These are phyloP conservation scores for Drosophila austrosaltans DNA, from an alignment of 2,888 invertebrate species.

Conservation along the genomic window DNA sequence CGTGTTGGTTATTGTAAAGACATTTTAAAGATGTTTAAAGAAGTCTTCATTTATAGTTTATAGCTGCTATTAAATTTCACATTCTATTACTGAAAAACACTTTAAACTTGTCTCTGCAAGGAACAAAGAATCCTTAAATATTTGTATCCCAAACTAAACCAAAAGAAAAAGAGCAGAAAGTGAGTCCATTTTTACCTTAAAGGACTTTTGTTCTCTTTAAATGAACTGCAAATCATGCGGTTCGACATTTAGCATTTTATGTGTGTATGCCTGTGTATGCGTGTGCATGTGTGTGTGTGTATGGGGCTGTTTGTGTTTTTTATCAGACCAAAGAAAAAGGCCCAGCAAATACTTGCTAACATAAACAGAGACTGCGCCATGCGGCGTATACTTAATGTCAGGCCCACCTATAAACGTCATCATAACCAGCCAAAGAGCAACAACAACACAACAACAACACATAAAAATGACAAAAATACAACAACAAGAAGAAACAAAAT, in stretches of 20 bases:
- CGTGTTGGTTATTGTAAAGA: neutral
- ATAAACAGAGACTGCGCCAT: constrained; percentile 50
- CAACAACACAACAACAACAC: constrained; percentile 25
- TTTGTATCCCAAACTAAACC: neutral
- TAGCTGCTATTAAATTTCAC: too few species aligned
- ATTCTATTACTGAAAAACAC: too few species aligned
- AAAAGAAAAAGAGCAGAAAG: neutral
- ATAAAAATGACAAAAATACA: constrained; percentile 14
- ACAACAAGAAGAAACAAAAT: constrained; percentile 1
- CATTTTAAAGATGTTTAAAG: neutral
- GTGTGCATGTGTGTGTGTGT: neutral
- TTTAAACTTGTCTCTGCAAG: too few species aligned
- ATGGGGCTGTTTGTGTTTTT: neutral
- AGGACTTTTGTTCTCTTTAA: constrained; percentile 11
- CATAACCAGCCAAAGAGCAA: constrained; percentile 66
- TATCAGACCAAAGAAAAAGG: constrained; percentile 19
- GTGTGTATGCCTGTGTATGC: neutral
- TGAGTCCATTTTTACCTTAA: neutral
- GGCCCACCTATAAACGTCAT: constrained; percentile 71
- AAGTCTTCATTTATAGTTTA: too few species aligned
- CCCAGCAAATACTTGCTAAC: constrained; percentile 40
- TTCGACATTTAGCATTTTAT: constrained; percentile 12
- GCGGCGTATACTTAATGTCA: constrained; percentile 78
- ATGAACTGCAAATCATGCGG: constrained; percentile 15
- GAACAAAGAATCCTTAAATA: neutral